These are phyloP conservation scores for Gulo gulo DNA, from an alignment of 2,113 vertebrate genomes.

Conservation along the genomic window DNA sequence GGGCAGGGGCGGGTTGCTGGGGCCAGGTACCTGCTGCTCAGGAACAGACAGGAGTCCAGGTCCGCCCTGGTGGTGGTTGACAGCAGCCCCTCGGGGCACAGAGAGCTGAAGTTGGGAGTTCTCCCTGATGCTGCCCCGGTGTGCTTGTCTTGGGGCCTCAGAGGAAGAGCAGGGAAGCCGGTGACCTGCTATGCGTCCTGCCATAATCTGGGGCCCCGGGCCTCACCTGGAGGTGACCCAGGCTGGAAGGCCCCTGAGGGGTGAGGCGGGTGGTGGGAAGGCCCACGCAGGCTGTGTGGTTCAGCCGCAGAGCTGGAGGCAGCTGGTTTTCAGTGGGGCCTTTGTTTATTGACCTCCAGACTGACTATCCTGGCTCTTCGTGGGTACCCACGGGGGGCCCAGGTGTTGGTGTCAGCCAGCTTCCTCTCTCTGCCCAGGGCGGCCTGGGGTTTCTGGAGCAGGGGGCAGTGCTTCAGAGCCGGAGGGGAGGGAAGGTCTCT, in stretches of 20 bases:
- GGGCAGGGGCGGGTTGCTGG: fast-evolving
- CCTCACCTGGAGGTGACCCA: background rate
- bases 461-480: background rate
- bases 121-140: background rate
- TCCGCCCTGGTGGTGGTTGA: background rate
- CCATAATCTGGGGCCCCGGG: background rate
- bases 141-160: background rate
- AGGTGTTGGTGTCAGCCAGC: fast-evolving
- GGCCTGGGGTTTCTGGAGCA: background rate
- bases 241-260: background rate
- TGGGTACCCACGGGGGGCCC: background rate
- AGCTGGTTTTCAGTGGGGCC: fast-evolving
- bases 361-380: background rate
- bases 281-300: too few species aligned
- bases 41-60: background rate
- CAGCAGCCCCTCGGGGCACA: background rate
- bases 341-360: background rate
- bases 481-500: background rate
- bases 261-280: fast-evolving
- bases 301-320: background rate
- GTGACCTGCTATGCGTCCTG: background rate
- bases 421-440: background rate
- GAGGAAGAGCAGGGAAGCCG: background rate
- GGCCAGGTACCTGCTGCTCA: constrained; percentile 45
- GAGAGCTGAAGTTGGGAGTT: background rate